phyloP scores from a whole-genome alignment of 2,797 vertebrate species.

The Morus bassanus region DNA sequence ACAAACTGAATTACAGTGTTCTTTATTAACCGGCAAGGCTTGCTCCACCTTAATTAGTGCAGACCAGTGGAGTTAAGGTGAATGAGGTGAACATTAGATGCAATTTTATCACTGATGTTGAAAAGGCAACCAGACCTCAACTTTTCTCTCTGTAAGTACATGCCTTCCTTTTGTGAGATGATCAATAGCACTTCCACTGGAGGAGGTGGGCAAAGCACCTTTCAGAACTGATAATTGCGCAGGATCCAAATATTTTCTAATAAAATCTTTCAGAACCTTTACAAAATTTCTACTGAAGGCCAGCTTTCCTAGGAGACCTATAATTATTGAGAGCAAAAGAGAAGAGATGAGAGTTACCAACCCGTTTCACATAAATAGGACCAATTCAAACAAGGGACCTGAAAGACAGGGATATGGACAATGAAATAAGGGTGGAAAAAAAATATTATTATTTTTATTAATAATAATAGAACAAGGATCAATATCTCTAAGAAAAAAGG shows the following conservation, averaged over 20 bases:
- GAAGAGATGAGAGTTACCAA: constrained; percentile 13
- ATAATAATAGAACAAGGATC: constrained; percentile 30
- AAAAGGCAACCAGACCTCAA: constrained; percentile 48
- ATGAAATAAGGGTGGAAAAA: constrained; percentile 39
- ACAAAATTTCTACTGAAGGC: constrained; percentile 52
- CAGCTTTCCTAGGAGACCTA: constrained; percentile 65
- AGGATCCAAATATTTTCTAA: constrained; percentile 65
- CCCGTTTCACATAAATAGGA: constrained; percentile 50
- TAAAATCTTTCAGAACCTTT: constrained; percentile 73
- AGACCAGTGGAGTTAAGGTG: constrained; percentile 51
- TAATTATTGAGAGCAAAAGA: constrained; percentile 68
- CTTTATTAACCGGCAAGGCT: constrained; percentile 37
- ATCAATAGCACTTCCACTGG: constrained; percentile 69
- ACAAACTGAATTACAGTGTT: constrained; percentile 34
- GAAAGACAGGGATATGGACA: constrained; percentile 2
- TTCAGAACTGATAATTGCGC: constrained; percentile 71
- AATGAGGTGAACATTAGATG: constrained; percentile 62
- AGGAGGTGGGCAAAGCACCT: constrained; percentile 62
- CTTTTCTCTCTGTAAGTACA: constrained; percentile 9
- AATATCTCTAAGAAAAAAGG: constrained; percentile 44
- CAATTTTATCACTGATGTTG: constrained; percentile 50
- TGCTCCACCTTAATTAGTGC: constrained; percentile 58
- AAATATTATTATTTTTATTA: not conserved
- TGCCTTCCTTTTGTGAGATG: constrained; percentile 51
- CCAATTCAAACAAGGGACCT: not conserved